A percentile compares a stretch with the other conserved stretches of the same genome.
These are phyloP conservation scores for Telmatherina bonti DNA, from an alignment of 2,797 vertebrate species.

Conservation along the genomic window DNA sequence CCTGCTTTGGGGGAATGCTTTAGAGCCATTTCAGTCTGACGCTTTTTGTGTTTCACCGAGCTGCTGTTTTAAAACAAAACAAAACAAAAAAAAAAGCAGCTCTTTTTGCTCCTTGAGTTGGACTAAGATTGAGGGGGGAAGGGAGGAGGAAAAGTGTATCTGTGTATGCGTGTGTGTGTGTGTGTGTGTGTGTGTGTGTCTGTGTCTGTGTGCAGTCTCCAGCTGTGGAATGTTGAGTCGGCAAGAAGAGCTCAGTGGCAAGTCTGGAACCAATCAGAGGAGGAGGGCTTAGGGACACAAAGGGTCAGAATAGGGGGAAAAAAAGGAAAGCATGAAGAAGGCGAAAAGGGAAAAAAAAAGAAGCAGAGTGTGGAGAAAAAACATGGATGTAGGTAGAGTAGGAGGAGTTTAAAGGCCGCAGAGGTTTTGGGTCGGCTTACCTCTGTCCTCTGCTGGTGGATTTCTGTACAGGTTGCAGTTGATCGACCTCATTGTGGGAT, in stretches of 20 bases:
- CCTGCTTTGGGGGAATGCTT: slow-evolving; percentile 60
- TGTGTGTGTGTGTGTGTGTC: slow-evolving; percentile 49
- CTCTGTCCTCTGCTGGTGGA: slow-evolving; percentile 73
- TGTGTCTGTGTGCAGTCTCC: slow-evolving; percentile 69
- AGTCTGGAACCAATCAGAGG: slow-evolving; percentile 84
- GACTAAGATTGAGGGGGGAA: slow-evolving; percentile 67
- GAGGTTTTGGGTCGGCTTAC: slow-evolving; percentile 34
- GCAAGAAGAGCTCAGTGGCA: slow-evolving; percentile 83
- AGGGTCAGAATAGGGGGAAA: slow-evolving; percentile 64
- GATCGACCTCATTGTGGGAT: slow-evolving; percentile 13
- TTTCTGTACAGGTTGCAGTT: slow-evolving; percentile 42
- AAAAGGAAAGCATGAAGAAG: slow-evolving; percentile 38
- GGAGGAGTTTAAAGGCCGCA: slow-evolving; percentile 23
- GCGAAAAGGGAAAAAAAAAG: slow-evolving; percentile 10
- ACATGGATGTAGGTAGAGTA: slow-evolving; percentile 37
- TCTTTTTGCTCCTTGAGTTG: slow-evolving; percentile 55
- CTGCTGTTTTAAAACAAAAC: slow-evolving; percentile 47
- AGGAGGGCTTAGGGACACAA: slow-evolving; percentile 71
- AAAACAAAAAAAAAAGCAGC: slow-evolving; percentile 24
- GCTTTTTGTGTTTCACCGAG: slow-evolving; percentile 68
- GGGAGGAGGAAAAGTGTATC: slow-evolving; percentile 50
- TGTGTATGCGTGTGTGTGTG: slow-evolving; percentile 27
- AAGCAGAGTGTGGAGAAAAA: slow-evolving; percentile 53
- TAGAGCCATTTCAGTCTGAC: slow-evolving; percentile 66
- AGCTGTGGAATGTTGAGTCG: slow-evolving; percentile 86